Percentiles rank a stretch among this genome's conserved stretches.
Evolutionary conservation across 1,140 invertebrate species (phyloP).

Genomic region (Grapholita molesta): DNA sequence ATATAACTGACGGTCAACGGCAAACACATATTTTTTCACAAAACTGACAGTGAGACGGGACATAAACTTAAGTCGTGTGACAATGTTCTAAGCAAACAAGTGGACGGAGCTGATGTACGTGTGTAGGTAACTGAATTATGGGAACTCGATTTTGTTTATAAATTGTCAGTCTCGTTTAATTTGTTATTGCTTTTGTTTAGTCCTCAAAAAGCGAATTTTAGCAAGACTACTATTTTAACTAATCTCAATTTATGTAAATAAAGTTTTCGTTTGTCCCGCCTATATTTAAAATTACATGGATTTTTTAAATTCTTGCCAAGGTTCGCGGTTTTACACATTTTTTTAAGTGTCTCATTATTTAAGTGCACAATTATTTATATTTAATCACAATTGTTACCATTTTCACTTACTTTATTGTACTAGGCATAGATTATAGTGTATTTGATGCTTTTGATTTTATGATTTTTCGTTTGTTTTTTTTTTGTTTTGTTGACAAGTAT

Average conservation of each 20-base stretch:
- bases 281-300: not conserved
- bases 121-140: too few relatives aligned
- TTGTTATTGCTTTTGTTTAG: too few relatives aligned
- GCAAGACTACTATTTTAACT: slow-evolving; percentile 1
- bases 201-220: slow-evolving; percentile 4
- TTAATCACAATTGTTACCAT: slow-evolving; percentile 16
- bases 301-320: not conserved
- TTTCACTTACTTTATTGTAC: not conserved
- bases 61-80: too few relatives aligned
- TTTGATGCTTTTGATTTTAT: not conserved
- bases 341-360: not conserved
- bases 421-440: not conserved
- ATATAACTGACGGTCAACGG: too few relatives aligned
- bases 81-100: too few relatives aligned
- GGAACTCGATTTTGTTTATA: too few relatives aligned
- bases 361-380: slow-evolving; percentile 9
- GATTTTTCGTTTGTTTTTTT: not conserved
- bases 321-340: not conserved
- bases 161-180: too few relatives aligned
- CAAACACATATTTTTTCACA: too few relatives aligned
- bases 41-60: too few relatives aligned
- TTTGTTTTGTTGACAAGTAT: not conserved
- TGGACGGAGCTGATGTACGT: too few relatives aligned
- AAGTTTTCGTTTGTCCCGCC: not conserved
- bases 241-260: not conserved